A percentile compares a stretch with the other conserved stretches of the same genome.
Conservation (phyloP, 2,113 vertebrate species). For the Suricata suricatta region DNA sequence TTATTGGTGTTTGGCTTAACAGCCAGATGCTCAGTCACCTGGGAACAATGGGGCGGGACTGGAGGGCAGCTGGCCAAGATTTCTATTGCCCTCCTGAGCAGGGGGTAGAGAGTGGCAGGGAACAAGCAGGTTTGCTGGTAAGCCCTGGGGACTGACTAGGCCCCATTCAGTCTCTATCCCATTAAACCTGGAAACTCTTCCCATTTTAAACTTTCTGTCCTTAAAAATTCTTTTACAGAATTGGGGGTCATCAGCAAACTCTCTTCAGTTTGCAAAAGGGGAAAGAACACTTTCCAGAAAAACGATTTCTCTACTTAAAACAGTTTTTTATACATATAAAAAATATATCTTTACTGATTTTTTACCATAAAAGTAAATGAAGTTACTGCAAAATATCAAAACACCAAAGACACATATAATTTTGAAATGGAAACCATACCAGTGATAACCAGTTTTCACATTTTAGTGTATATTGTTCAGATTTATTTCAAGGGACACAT, state of each 20-base stretch:
- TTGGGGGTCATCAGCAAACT: neutral
- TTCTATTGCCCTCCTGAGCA: neutral
- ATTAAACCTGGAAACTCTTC: conserved; percentile 30
- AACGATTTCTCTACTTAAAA: conserved; percentile 35
- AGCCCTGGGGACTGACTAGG: neutral
- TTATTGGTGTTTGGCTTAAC: conserved; percentile 26
- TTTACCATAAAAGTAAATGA: conserved; percentile 36
- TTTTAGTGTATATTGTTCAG: conserved; percentile 6
- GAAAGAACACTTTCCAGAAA: conserved; percentile 38
- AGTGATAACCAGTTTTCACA: neutral
- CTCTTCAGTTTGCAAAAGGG: conserved; percentile 8
- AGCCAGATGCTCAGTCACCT: conserved; percentile 30
- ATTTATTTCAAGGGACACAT: conserved; percentile 45
- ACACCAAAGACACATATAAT: neutral
- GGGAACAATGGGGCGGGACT: neutral
- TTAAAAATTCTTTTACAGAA: conserved; percentile 38
- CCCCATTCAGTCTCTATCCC: neutral
- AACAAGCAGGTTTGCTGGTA: neutral
- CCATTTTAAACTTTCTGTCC: conserved; percentile 15
- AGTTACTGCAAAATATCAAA: conserved; percentile 31
- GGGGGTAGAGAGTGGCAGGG: neutral
- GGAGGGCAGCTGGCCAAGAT: conserved; percentile 44
- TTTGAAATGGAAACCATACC: conserved; percentile 51
- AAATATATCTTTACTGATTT: conserved; percentile 21
- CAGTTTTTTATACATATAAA: neutral